These are phyloP conservation scores for Myrmophylax atrothorax DNA, from an alignment of 2,113 vertebrate species.

Conservation along the genomic window DNA sequence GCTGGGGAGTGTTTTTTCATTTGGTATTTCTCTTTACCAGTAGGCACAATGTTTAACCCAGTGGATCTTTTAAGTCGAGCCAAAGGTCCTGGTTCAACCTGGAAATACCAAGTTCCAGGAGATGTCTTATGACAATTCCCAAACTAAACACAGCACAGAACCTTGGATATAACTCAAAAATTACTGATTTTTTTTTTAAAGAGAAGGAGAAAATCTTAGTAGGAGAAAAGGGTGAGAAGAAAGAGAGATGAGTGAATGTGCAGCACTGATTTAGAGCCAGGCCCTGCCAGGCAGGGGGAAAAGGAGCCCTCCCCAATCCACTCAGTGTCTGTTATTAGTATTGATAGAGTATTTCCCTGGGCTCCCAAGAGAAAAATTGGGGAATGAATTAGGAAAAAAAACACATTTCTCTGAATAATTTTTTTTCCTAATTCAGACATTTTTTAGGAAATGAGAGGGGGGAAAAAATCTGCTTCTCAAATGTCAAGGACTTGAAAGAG, in stretches of 20 bases:
- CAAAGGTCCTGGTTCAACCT: background rate
- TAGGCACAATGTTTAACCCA: background rate
- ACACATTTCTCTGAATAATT: background rate
- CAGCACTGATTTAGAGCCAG: background rate
- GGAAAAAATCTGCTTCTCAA: background rate
- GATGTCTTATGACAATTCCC: background rate
- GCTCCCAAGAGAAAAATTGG: background rate
- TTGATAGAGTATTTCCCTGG: background rate
- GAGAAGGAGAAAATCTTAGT: background rate
- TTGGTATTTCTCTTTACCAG: background rate
- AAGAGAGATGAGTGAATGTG: background rate
- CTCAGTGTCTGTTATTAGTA: background rate
- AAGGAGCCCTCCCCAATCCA: background rate
- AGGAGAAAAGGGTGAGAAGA: background rate
- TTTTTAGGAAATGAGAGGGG: background rate
- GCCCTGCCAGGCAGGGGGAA: background rate
- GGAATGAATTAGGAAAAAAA: background rate
- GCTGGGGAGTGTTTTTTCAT: background rate
- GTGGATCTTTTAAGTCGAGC: background rate
- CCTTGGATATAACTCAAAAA: background rate
- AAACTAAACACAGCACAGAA: background rate
- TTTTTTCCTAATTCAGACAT: background rate
- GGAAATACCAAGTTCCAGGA: background rate
- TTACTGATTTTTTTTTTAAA: background rate
- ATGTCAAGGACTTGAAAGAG: conserved; percentile 46